These are phyloP conservation scores for Aurelia coerulea DNA, from an alignment of 30 jellyfish, hydroid and myxozoan species.

Conservation along the genomic window DNA sequence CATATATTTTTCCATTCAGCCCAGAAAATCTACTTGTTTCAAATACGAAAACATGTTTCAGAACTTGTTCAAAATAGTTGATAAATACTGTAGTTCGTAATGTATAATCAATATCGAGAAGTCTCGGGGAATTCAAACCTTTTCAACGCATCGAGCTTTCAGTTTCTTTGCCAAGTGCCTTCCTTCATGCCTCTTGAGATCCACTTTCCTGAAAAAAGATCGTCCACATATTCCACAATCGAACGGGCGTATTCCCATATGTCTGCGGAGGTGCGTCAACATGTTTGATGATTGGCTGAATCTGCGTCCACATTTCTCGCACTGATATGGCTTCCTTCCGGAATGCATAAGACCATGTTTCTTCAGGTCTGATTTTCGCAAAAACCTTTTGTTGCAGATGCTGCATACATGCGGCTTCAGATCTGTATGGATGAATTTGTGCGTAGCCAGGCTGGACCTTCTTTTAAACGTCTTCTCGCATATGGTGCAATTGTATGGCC, in stretches of 20 bases:
- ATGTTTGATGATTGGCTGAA: conserved; percentile 83
- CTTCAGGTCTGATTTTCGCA: conserved; percentile 65
- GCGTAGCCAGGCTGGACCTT: conserved; percentile 77
- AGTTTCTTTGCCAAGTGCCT: conserved; percentile 60
- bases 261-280: conserved; percentile 83
- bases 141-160: conserved; percentile 30
- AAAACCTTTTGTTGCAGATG: conserved; percentile 58
- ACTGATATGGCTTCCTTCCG: conserved; percentile 74
- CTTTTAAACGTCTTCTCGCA: conserved; percentile 73
- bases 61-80: too few relatives aligned
- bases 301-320: conserved; percentile 75
- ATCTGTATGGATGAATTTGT: conserved; percentile 67
- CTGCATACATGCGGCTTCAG: conserved; percentile 72
- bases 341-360: conserved; percentile 69
- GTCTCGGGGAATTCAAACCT: neutral
- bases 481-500: conserved; percentile 58
- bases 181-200: conserved; percentile 61
- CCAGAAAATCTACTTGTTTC: too few relatives aligned
- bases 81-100: too few relatives aligned
- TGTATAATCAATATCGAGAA: neutral
- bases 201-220: conserved; percentile 69
- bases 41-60: too few relatives aligned
- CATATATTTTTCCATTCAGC: too few relatives aligned
- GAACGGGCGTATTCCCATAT: conserved; percentile 67
- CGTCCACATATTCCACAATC: conserved; percentile 58